A percentile compares a stretch with the other conserved stretches of the same genome.
These are phyloP conservation scores for Drosophila melanica DNA, from an alignment of 1,140 invertebrate genomes.

Conservation along the genomic window DNA sequence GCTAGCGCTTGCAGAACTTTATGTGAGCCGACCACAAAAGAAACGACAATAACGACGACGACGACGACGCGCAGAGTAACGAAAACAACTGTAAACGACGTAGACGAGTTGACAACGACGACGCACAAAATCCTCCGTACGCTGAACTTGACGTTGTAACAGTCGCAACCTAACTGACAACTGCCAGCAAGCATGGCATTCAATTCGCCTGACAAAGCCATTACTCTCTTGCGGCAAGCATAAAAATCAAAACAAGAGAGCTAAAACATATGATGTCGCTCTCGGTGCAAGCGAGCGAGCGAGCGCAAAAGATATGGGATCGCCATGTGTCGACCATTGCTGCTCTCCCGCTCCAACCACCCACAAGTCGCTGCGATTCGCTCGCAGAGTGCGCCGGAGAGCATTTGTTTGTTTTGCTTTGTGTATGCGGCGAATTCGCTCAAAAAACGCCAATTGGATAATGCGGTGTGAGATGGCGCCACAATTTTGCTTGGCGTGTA, in stretches of 20 bases:
- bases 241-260: slow-evolving; percentile 42
- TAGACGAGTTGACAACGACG: slow-evolving; percentile 49
- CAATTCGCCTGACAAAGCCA: slow-evolving; percentile 22
- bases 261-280: background rate
- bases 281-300: background rate
- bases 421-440: slow-evolving; percentile 73
- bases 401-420: slow-evolving; percentile 40
- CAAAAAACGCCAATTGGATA: slow-evolving; percentile 73
- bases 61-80: slow-evolving; percentile 34
- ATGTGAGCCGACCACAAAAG: slow-evolving; percentile 28
- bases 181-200: slow-evolving; percentile 34
- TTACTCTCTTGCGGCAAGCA: slow-evolving; percentile 26
- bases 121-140: slow-evolving; percentile 62
- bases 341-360: slow-evolving; percentile 36
- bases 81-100: slow-evolving; percentile 59
- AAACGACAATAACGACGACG: slow-evolving; percentile 29
- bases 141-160: slow-evolving; percentile 72
- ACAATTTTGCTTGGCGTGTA: slow-evolving; percentile 22
- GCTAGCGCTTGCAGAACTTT: slow-evolving; percentile 9
- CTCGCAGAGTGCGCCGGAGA: slow-evolving; percentile 11
- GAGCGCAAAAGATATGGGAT: slow-evolving; percentile 33
- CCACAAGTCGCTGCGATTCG: slow-evolving; percentile 32
- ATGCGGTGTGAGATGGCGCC: slow-evolving; percentile 44
- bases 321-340: slow-evolving; percentile 25
- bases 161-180: slow-evolving; percentile 68